Percentiles rank a stretch among this genome's conserved stretches.
Evolutionary conservation across 1,140 invertebrate genomes (phyloP).

Genomic region (Meloidogyne exigua): DNA sequence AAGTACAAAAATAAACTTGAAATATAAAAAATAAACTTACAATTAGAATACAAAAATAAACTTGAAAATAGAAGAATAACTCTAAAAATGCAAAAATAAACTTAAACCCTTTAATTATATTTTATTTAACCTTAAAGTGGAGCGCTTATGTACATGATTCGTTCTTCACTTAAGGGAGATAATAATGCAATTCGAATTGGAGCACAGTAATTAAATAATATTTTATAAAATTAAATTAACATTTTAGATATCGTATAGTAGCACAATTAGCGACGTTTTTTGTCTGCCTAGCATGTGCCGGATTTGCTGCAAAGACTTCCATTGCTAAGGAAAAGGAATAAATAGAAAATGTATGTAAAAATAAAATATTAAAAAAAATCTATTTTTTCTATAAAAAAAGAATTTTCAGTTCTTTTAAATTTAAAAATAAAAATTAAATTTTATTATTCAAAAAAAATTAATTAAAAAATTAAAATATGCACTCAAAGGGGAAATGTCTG

Average conservation of each 20-base stretch:
- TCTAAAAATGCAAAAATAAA: too few relatives aligned
- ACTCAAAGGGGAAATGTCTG: too few relatives aligned
- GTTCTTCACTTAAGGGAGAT: not conserved
- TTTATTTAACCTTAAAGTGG: not conserved
- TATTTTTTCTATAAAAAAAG: too few relatives aligned
- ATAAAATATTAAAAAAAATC: not conserved
- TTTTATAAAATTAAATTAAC: not conserved
- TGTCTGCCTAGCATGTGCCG: not conserved
- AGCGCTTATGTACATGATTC: not conserved
- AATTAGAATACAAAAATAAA: too few relatives aligned
- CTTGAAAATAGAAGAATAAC: too few relatives aligned
- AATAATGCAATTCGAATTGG: not conserved
- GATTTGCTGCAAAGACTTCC: not conserved
- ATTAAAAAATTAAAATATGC: too few relatives aligned
- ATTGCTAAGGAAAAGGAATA: not conserved
- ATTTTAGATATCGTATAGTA: constrained; percentile 2
- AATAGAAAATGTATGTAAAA: not conserved
- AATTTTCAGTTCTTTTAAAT: too few relatives aligned
- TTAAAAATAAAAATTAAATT: too few relatives aligned
- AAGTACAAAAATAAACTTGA: too few relatives aligned
- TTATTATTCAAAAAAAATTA: too few relatives aligned
- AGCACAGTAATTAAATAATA: not conserved
- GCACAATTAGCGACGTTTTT: not conserved
- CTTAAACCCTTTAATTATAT: not conserved
- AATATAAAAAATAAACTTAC: too few relatives aligned